Evolutionary conservation across 2,888 invertebrate genomes (phyloP).

Genomic region (Galerucella pusilla): DNA sequence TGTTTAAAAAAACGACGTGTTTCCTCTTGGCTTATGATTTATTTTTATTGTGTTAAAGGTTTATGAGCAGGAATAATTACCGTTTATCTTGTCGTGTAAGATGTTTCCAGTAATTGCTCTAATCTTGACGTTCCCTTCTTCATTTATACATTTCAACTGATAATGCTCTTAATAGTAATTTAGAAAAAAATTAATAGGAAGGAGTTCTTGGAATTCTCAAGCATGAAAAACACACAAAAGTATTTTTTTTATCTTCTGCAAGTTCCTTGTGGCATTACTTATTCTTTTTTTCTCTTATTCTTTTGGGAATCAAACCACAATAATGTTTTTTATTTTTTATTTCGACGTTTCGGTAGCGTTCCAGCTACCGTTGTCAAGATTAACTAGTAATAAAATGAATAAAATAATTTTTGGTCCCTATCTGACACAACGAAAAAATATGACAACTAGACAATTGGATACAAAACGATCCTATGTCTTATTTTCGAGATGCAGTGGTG

Average conservation of each 20-base stretch:
- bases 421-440: too few relatives aligned
- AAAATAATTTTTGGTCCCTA: too few relatives aligned
- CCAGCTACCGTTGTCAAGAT: too few relatives aligned
- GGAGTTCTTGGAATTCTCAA: background rate
- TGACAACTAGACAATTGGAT: too few relatives aligned
- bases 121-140: conserved; percentile 6
- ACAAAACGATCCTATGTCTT: too few relatives aligned
- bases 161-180: background rate
- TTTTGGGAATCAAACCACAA: too few relatives aligned
- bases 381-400: too few relatives aligned
- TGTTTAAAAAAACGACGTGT: background rate
- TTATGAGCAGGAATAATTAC: conserved; percentile 10
- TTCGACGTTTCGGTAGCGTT: too few relatives aligned
- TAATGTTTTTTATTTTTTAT: too few relatives aligned
- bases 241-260: background rate
- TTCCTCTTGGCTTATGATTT: background rate
- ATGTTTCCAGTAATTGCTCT: conserved; percentile 6
- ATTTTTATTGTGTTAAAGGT: conserved; percentile 8
- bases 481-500: too few relatives aligned
- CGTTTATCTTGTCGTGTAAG: conserved; percentile 1
- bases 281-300: too few relatives aligned
- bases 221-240: background rate
- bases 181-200: background rate
- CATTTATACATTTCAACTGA: background rate
- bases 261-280: too few relatives aligned